Evolutionary conservation across 2,797 vertebrate species (phyloP), one percentile per base, ranked within the genome.

Genomic region (Clamator glandarius): DNA sequence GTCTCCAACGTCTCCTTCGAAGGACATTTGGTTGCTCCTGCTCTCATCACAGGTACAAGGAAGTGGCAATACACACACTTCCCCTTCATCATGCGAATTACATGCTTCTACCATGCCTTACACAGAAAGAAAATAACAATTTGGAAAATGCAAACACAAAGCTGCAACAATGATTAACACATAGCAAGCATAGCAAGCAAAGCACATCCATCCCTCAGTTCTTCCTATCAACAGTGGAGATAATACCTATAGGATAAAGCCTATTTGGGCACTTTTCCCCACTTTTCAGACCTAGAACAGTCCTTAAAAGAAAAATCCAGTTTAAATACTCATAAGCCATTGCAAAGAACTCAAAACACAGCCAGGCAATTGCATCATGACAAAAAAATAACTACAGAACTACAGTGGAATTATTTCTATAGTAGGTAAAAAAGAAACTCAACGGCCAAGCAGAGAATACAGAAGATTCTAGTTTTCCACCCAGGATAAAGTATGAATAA

Each of bases 31-130:
- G 8, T 26, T 14, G 20, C 31, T 48, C 58, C 50, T 25, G 18
- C 20, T 55, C 55, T 15, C 39, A 20, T 21, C 52, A 26, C 8
- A 16, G 39, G 26, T 12, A 12, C 41, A 8, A 66, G 46, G 46
- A 68, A 24, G 15, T 3, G 12, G 19, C 44, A 11, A 12, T 25
- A 52, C 15, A 13, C 33, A 16, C 9, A 5, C 2, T 24, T 21
- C 68, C 19, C 35, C 5, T 26, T 46, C 15, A 5, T 4, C 51
- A 12, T 6, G 67, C 12, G 70, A 91, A 91, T 31, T 4, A 2
- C 31, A 14, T 2, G 23, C n/a, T 77, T n/a, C 74, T 29, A 5
- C 44, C 11, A 2, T 0, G 0, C 18, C 74, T 64, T 2, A 10
- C 0, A 7, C 8, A 36, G 70, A 46, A 83, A 20, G 15, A 26